Base-by-base conservation (phyloP, 2,113 vertebrate genomes). In the Oenanthe oenanthe region DNA sequence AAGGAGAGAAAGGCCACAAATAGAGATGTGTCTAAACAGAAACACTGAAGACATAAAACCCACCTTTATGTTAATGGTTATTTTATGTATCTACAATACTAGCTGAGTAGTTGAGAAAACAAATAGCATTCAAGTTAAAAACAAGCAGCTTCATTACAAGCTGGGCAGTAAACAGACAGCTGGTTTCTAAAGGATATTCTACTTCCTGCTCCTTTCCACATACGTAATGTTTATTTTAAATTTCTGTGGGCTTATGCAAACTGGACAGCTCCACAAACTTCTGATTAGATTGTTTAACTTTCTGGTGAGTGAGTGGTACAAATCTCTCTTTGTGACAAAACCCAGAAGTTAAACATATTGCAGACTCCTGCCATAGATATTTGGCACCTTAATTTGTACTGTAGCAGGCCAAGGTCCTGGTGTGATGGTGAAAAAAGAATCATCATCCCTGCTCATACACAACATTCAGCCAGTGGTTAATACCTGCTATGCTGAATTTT, bases 271-370 rank as follows among this genome's bases (percentile, higher is more conserved):
- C 71, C 83, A 79, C 88, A 85, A 85, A 83, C 58, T 95, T 93
- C 65, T 88, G 88, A 90, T 94, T 85, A 96, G 51, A 40, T 63
- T 93, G 58, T 93, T 95, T 97, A 78, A 68, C 84, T 81, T 91
- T 72, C 86, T 86, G 40, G 8, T 85, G 73, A 93, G 58, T 51
- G 28, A 78, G 43, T 57, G 36, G 28, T 77, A 81, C 80, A 87
- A 88, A 93, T 67, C 53, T 18, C 42, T 81, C 86, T 61, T 63
- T 85, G 65, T 93, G 73, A 84, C 86, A 91, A 95, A 91, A 71
- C 19, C 40, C 83, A 89, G 76, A 87, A 91, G 76, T 63, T 36
- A 91, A 86, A 89, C 1, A 1, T 57, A 42, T 78, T 77, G 15
- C 61, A 83, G 65, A 34, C 29, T 68, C 79, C 61, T 67, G n/a